phyloP scores from a whole-genome alignment of 2,113 vertebrate species.

The Ptilorrhoa leucosticta region DNA sequence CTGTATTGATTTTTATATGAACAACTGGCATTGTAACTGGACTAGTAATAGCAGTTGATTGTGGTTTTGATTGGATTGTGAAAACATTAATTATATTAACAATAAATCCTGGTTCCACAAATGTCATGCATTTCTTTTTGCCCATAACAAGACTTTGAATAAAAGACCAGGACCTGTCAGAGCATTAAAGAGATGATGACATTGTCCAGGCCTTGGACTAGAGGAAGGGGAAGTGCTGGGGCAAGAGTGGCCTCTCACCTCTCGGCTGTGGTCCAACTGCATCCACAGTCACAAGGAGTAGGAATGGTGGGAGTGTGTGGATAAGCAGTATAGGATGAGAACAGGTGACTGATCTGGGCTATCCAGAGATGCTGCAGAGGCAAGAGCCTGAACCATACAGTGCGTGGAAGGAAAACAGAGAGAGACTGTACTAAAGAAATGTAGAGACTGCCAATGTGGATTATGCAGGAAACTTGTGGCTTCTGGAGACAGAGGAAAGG shows the following conservation, averaged over 20 bases:
- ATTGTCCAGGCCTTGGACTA: neutral
- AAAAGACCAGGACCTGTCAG: neutral
- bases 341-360: neutral
- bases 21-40: neutral
- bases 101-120: neutral
- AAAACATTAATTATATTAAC: neutral
- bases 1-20: neutral
- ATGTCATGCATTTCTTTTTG: neutral
- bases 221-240: neutral
- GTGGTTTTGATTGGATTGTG: neutral
- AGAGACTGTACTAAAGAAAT: neutral
- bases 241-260: neutral
- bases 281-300: neutral
- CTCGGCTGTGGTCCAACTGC: neutral
- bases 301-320: fast-evolving
- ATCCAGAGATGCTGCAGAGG: neutral
- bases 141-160: neutral
- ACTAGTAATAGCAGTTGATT: neutral
- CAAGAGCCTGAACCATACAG: neutral
- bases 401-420: neutral
- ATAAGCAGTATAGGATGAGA: neutral
- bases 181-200: neutral
- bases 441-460: neutral
- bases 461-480: neutral
- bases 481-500: neutral